Conservation (phyloP, 2,888 invertebrate species). For the Diaperis boleti region DNA sequence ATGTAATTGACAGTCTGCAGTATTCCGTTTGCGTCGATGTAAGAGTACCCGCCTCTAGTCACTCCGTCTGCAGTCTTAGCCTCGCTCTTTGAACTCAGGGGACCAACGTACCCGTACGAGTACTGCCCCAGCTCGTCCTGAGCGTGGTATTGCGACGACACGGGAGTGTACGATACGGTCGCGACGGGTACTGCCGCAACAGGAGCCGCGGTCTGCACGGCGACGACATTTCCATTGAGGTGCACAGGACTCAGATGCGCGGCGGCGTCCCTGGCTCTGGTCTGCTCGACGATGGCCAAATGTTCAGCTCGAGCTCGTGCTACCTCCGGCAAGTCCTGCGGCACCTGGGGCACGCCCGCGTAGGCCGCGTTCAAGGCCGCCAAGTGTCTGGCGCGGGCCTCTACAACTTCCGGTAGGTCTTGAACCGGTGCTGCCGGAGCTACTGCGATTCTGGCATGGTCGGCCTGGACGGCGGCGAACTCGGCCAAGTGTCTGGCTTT, state of each 20-base stretch:
- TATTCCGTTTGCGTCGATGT: slow-evolving; percentile 76
- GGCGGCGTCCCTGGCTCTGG: slow-evolving; percentile 56
- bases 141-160: slow-evolving; percentile 65
- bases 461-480: slow-evolving; percentile 58
- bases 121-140: slow-evolving; percentile 70
- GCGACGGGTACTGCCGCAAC: slow-evolving; percentile 53
- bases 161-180: slow-evolving; percentile 50
- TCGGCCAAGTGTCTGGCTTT: slow-evolving; percentile 61
- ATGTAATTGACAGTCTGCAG: slow-evolving; percentile 75
- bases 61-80: slow-evolving; percentile 72
- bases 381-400: slow-evolving; percentile 64
- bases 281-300: slow-evolving; percentile 57
- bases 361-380: slow-evolving; percentile 55
- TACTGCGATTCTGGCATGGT: slow-evolving; percentile 54
- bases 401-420: slow-evolving; percentile 46
- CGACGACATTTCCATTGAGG: slow-evolving; percentile 53
- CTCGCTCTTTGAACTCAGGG: slow-evolving; percentile 75
- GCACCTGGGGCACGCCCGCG: slow-evolving; percentile 41
- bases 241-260: slow-evolving; percentile 53
- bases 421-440: slow-evolving; percentile 59
- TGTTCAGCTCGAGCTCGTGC: slow-evolving; percentile 65
- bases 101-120: slow-evolving; percentile 74
- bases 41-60: slow-evolving; percentile 76
- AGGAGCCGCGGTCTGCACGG: slow-evolving; percentile 47
- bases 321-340: slow-evolving; percentile 64